Base-by-base conservation (phyloP, 1,140 invertebrate genomes). In the Formica selysi region DNA sequence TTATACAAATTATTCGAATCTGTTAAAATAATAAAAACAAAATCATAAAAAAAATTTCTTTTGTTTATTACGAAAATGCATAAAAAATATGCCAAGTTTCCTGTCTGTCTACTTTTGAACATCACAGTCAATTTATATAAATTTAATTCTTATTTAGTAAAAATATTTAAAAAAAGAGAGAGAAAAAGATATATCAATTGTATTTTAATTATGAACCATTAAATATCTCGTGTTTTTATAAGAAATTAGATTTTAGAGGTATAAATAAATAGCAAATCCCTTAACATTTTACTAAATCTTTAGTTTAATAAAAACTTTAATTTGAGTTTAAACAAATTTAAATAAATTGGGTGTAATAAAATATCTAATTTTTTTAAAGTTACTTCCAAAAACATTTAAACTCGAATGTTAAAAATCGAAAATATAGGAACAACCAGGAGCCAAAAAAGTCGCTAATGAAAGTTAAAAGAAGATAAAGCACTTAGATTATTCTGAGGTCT, bases 291-390 rank as follows among this genome's bases (percentile, higher is more conserved):
- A 11, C 10, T n/a, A 5, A 38, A 38, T 1, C n/a, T 1, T 38
- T 16, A 71, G 4, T 74, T 74, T 74, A 10, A 73, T 36, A 11
- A 0, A 36, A 13, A 48, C 11, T 57, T 22, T 22, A 54, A 54
- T 36, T 48, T 16, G 13, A 48, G 11, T 44, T 13, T 44, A 44
- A 44, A 48, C 3, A 48, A 54, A 51, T 71, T 71, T 29, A 32
- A n/a, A 29, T 19, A 71, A 71, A 71, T 26, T 36, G 38, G 22
- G 6, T 59, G 61, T 44, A 44, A 44, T 32, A 36, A 76, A 62
- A 44, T 48, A 48, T 44, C 44, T n/a, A 41, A n/a, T 64, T 44
- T n/a, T 64, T 44, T 44, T 3, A 13, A 8, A 8, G 1, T 26
- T 19, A 79, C 51, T 48, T 61, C 6, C 1, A 59, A 61, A 76